These are phyloP conservation scores for Acrocephalus kingi DNA, from an alignment of 2,113 vertebrate species.

Conservation along the genomic window DNA sequence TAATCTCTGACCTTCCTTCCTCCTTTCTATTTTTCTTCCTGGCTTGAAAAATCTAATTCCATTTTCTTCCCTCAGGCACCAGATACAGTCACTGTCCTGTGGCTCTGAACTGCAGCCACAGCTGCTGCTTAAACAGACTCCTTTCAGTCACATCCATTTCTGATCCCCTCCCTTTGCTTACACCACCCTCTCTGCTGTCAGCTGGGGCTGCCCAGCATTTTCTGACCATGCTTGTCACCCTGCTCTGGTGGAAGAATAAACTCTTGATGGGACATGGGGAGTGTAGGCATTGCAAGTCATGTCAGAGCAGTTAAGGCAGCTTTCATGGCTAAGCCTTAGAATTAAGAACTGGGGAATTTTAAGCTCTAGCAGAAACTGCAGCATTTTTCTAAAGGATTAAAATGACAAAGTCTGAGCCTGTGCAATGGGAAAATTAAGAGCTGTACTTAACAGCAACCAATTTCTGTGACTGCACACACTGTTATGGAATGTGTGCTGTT, in stretches of 20 bases:
- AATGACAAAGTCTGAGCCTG: background rate
- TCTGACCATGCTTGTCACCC: rapidly evolving
- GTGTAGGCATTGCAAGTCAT: background rate
- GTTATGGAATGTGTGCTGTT: background rate
- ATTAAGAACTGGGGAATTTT: constrained; percentile 11
- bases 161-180: background rate
- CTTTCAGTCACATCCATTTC: background rate
- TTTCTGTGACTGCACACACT: background rate
- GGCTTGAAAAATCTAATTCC: background rate
- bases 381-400: background rate
- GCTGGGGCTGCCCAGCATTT: background rate
- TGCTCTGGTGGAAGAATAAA: background rate
- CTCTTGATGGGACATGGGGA: background rate
- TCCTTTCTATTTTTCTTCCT: background rate
- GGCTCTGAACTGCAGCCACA: background rate
- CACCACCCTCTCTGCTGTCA: background rate
- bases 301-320: background rate
- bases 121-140: background rate
- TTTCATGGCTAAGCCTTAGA: background rate
- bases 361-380: background rate
- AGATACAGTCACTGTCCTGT: background rate
- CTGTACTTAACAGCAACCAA: background rate
- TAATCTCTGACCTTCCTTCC: background rate
- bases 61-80: background rate
- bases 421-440: background rate